Evolutionary conservation across 2,888 invertebrate genomes (phyloP), one percentile per base, ranked within the genome.

Genomic region (Noctua janthe): DNA sequence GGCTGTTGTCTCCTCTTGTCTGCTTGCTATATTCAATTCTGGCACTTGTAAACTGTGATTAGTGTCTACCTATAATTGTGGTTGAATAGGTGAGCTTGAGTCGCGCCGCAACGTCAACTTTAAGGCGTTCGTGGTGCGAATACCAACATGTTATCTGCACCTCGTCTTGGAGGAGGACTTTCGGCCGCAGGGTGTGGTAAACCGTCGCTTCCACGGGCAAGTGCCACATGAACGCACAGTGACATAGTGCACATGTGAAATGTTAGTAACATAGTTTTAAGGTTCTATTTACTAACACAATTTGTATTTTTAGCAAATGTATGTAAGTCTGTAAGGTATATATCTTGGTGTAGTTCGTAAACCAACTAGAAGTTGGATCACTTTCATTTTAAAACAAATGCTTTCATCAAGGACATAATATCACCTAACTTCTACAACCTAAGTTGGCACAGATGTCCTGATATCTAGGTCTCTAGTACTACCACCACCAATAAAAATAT

Each of bases 401-500:
- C 62, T 62, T 29, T 15, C 7, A 17, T 29, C 62, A 15, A 62
- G 29, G 15, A 62, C 59, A 56, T n/a, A 56, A 56, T 56, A 56
- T 4, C 5, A 66, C 11, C 39, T 66, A 23, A 13, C 23, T 13
- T n/a, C 13, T 13, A 67, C 7, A 13, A 43, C 23, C 7, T 67
- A 67, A 43, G n/a, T 43, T 67, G 47, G 7, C 8, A 15, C 69
- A 69, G 43, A 69, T 69, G n/a, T 47, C 47, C 47, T 69, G 47
- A 47, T n/a, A 74, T 64, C 29, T 15, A 72, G 39, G 62, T 54
- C n/a, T 71, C 35, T 43, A 23, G 23, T 15, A 62, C 13, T 5
- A 43, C n/a, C 29, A 43, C n/a, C 29, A 51, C n/a, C 29, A 75
- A 72, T 67, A 62, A 73, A 76, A 69, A 51, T 73, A 76, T 75